These are phyloP conservation scores for Chamaea fasciata DNA, from an alignment of 2,113 vertebrate species.

Conservation along the genomic window DNA sequence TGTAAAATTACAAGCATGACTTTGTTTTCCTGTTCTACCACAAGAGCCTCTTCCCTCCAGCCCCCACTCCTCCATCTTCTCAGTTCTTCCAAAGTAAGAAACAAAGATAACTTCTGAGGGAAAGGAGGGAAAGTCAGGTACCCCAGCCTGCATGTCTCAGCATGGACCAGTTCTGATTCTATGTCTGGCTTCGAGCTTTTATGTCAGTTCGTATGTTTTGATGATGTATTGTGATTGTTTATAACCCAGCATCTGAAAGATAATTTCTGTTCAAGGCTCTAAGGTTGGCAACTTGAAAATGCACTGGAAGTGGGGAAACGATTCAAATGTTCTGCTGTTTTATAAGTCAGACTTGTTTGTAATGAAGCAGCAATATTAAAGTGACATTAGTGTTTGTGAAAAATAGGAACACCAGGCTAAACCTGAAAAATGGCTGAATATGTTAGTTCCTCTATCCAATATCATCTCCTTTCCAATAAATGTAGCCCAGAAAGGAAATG, in stretches of 20 bases:
- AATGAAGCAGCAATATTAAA: not conserved
- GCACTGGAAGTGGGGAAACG: not conserved
- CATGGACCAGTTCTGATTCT: conserved; percentile 26
- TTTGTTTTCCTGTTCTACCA: conserved; percentile 48
- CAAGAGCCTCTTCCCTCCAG: conserved; percentile 14
- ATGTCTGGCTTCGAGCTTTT: conserved; percentile 48
- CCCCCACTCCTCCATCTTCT: conserved; percentile 5
- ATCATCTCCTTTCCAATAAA: not conserved
- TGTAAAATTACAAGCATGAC: conserved; percentile 15
- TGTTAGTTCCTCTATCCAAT: not conserved
- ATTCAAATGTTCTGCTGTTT: not conserved
- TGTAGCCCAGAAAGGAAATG: not conserved
- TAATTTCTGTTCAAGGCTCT: not conserved
- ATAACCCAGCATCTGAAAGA: conserved; percentile 26
- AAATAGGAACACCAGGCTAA: not conserved
- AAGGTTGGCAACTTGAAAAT: not conserved
- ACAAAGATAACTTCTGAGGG: conserved; percentile 41
- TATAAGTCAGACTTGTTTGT: not conserved
- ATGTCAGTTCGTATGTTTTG: conserved; percentile 31
- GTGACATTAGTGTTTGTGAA: not conserved
- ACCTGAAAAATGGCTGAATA: not conserved
- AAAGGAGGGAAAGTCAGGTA: conserved; percentile 2
- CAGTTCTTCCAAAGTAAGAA: conserved; percentile 16
- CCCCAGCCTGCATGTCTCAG: conserved; percentile 17
- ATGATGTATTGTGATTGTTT: conserved; percentile 38